Evolutionary conservation across 2,113 vertebrate genomes (phyloP).

Genomic region (Xerus inauris): DNA sequence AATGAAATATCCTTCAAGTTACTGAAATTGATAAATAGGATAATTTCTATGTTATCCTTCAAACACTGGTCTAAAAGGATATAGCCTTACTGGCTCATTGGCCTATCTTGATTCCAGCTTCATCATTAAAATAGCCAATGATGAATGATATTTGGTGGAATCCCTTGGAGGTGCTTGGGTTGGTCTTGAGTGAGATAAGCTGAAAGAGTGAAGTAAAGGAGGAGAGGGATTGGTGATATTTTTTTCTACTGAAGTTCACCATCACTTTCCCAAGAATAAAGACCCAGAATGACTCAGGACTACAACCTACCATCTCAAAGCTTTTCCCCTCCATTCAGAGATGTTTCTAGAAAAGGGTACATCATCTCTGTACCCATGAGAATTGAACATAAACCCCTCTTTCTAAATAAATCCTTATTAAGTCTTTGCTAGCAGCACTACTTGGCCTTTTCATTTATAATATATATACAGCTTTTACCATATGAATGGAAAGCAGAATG

Average conservation of each 20-base stretch:
- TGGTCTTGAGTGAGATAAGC: background rate
- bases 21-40: background rate
- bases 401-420: background rate
- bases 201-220: background rate
- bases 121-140: background rate
- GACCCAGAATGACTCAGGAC: background rate
- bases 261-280: background rate
- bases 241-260: background rate
- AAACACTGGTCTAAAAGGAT: background rate
- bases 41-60: background rate
- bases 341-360: background rate
- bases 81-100: background rate
- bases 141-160: background rate
- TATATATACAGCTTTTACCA: background rate
- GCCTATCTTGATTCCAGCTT: background rate
- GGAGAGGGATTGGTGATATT: background rate
- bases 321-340: background rate
- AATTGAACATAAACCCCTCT: background rate
- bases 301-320: background rate
- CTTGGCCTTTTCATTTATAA: background rate
- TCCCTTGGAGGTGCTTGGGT: background rate
- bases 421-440: background rate
- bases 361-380: background rate
- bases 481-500: background rate
- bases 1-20: slow-evolving; percentile 30